Conservation (phyloP, 35 echinoderm and acorn worm species). For the Apostichopus parvimensis region DNA sequence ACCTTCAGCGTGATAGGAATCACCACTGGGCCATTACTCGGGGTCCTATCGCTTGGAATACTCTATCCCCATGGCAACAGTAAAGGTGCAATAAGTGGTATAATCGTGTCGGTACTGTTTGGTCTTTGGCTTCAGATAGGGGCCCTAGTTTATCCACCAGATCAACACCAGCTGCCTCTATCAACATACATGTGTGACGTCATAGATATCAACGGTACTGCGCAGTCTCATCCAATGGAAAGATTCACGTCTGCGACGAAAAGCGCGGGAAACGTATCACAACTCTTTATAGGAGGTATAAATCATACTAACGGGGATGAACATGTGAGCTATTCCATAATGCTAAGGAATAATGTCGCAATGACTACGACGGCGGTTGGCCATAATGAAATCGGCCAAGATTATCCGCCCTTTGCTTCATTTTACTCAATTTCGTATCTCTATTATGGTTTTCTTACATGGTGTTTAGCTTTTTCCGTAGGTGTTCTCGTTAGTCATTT, state of each 20-base stretch:
- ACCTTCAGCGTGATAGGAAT: conserved; percentile 28
- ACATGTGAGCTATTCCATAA: not conserved
- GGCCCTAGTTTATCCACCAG: conserved; percentile 22
- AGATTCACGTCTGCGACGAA: not conserved
- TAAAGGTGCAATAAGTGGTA: conserved; percentile 36
- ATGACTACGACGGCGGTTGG: not conserved
- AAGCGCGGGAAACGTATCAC: not conserved
- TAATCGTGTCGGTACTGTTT: conserved; percentile 20
- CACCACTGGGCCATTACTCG: conserved; percentile 23
- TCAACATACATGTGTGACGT: not conserved
- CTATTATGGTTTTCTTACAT: conserved; percentile 57
- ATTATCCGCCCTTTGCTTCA: conserved; percentile 29
- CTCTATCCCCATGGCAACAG: conserved; percentile 34
- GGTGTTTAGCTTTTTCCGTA: conserved; percentile 10
- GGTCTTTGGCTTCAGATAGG: conserved; percentile 39
- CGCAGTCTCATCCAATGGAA: too few relatives aligned
- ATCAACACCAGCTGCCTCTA: conserved; percentile 1
- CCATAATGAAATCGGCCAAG: not conserved
- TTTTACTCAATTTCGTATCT: conserved; percentile 49
- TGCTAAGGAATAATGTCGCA: not conserved
- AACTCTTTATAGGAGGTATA: not conserved
- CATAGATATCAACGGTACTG: not conserved
- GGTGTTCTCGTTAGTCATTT: conserved; percentile 41
- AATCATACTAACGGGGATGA: not conserved
- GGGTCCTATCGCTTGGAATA: conserved; percentile 33